Evolutionary conservation across 2,797 vertebrate genomes (phyloP).

Genomic region (Morelia viridis): DNA sequence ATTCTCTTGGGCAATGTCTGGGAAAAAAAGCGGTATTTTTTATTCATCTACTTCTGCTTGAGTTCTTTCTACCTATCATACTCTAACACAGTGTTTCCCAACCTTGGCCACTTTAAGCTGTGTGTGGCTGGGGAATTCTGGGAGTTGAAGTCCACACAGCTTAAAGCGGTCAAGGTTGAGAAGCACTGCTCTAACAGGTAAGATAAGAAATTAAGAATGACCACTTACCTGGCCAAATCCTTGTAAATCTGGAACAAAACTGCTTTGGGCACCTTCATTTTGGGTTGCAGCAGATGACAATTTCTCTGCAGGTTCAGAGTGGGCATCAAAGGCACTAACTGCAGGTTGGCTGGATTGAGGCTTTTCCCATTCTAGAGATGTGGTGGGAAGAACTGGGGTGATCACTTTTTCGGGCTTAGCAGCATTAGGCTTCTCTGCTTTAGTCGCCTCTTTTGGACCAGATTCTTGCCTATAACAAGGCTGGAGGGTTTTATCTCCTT

Average conservation of each 20-base stretch:
- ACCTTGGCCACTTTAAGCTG: no score
- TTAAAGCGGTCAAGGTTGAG: no score
- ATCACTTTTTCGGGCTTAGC: slow-evolving; percentile 76
- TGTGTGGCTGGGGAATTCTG: no score
- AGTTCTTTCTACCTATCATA: not conserved
- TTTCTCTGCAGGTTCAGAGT: slow-evolving; percentile 73
- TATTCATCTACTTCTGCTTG: not conserved
- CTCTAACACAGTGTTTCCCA: not conserved
- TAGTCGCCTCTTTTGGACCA: slow-evolving; percentile 69
- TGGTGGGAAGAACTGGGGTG: slow-evolving; percentile 53
- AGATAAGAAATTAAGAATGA: not conserved
- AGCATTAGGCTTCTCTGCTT: slow-evolving; percentile 73
- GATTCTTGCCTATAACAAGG: slow-evolving; percentile 84
- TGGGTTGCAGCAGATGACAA: slow-evolving; percentile 50
- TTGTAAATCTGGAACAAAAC: slow-evolving; percentile 67
- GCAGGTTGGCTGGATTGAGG: slow-evolving; percentile 78
- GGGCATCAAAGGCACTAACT: slow-evolving; percentile 70
- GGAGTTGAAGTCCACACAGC: no score
- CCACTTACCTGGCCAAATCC: slow-evolving; percentile 81
- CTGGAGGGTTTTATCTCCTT: slow-evolving; percentile 90
- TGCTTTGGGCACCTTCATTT: slow-evolving; percentile 53
- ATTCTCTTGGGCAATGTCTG: not conserved
- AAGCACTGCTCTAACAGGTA: slow-evolving; percentile 11
- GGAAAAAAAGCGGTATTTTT: not conserved
- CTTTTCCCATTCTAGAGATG: slow-evolving; percentile 78